Evolutionary conservation across 2,113 vertebrate species (phyloP).

Genomic region (Pterocles gutturalis): DNA sequence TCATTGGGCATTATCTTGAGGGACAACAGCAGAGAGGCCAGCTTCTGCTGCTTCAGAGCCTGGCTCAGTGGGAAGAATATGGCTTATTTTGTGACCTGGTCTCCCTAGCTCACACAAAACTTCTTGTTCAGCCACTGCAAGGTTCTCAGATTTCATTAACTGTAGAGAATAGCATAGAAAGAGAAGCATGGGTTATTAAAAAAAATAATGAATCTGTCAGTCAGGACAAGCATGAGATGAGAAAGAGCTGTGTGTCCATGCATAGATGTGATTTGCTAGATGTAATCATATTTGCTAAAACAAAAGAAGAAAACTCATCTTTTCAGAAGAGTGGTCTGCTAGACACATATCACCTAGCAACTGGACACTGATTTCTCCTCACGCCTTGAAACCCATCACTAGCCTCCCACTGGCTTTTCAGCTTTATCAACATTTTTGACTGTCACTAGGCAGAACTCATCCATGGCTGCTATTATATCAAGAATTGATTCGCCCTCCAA

Average conservation of each 20-base stretch:
- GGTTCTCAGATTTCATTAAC: neutral
- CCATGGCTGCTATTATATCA: neutral
- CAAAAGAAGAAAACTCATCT: neutral
- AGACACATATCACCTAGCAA: neutral
- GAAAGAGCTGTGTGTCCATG: neutral
- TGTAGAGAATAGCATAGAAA: neutral
- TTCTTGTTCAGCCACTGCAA: neutral
- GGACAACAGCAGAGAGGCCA: neutral
- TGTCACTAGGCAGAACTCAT: neutral
- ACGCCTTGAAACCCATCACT: neutral
- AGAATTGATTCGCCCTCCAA: neutral
- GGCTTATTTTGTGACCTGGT: neutral
- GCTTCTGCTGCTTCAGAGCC: neutral
- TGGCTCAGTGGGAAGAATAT: neutral
- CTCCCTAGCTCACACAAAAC: neutral
- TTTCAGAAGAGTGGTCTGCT: neutral
- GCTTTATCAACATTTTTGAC: neutral
- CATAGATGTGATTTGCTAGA: neutral
- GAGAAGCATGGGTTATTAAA: neutral
- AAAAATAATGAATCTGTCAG: neutral
- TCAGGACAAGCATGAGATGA: neutral
- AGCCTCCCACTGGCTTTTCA: neutral
- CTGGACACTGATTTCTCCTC: neutral
- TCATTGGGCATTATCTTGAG: neutral
- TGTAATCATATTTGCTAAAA: neutral